A percentile compares a stretch with the other conserved stretches of the same genome.
Conservation (phyloP, 2,113 vertebrate genomes). For the Benitochromis conjunctus region DNA sequence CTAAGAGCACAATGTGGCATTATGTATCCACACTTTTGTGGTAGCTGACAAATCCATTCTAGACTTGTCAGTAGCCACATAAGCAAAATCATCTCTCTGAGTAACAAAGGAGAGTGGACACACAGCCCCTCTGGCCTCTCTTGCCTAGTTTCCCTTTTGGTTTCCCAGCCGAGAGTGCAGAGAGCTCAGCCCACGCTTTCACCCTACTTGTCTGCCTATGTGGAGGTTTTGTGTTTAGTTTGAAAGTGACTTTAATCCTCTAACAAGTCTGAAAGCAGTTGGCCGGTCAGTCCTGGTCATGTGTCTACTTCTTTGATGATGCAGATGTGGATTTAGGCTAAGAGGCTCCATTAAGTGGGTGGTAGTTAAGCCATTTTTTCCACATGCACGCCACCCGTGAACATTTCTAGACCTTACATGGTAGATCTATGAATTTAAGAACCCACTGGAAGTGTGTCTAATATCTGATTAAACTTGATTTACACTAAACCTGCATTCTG, state of each 20-base stretch:
- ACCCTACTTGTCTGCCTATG: constrained; percentile 65
- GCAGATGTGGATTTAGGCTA: constrained; percentile 37
- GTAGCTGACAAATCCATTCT: constrained; percentile 17
- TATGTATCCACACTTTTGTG: constrained; percentile 20
- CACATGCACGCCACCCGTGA: background rate
- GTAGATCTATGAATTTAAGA: background rate
- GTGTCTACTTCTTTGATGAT: constrained; percentile 63
- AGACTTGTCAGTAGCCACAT: constrained; percentile 13
- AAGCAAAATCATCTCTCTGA: constrained; percentile 31
- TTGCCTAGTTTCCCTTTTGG: constrained; percentile 45
- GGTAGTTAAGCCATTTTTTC: background rate
- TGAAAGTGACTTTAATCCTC: constrained; percentile 82
- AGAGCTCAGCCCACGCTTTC: constrained; percentile 43
- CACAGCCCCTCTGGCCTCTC: constrained; percentile 32
- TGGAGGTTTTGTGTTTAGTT: constrained; percentile 71
- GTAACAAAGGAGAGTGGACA: constrained; percentile 22
- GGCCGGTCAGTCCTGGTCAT: constrained; percentile 74
- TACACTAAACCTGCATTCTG: background rate
- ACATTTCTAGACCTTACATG: background rate
- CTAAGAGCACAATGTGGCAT: background rate
- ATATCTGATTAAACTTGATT: background rate
- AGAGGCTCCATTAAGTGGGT: background rate
- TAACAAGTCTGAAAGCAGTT: constrained; percentile 74
- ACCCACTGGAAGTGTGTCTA: background rate
- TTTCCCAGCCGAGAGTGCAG: constrained; percentile 37